Conservation (phyloP, 1,140 invertebrate species). For the Pissodes strobi region DNA sequence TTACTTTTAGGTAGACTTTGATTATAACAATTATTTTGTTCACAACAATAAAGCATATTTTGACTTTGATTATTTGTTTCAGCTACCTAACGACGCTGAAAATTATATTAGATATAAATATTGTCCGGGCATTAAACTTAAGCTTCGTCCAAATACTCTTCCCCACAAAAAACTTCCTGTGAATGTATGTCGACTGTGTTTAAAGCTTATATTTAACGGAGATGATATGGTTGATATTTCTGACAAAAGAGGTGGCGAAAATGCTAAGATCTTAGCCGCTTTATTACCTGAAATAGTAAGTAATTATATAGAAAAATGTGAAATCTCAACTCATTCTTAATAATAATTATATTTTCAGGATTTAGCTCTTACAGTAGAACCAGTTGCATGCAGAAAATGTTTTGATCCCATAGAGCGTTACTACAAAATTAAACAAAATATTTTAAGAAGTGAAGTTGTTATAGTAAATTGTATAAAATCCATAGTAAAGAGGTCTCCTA, state of each 20-base stretch:
- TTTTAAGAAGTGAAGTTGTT: slow-evolving; percentile 7
- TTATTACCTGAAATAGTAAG: slow-evolving; percentile 9
- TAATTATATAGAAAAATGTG: not conserved
- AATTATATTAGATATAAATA: slow-evolving; percentile 19
- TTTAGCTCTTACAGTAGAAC: slow-evolving; percentile 7
- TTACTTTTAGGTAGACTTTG: no score
- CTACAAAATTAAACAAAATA: slow-evolving; percentile 6
- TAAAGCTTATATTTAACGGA: slow-evolving; percentile 3
- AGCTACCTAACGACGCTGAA: slow-evolving; percentile 16
- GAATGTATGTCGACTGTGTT: slow-evolving; percentile 15
- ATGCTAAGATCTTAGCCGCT: slow-evolving; percentile 3
- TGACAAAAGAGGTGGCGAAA: not conserved
- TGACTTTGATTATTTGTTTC: slow-evolving; percentile 2
- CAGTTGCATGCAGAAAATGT: slow-evolving; percentile 9
- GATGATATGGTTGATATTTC: slow-evolving; percentile 8
- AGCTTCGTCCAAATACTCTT: slow-evolving; percentile 2
- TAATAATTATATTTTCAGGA: slow-evolving; percentile 14
- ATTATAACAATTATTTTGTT: no score
- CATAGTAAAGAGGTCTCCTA: slow-evolving; percentile 7
- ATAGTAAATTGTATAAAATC: slow-evolving; percentile 17
- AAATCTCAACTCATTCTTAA: not conserved
- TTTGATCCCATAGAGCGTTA: slow-evolving; percentile 5
- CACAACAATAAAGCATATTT: no score
- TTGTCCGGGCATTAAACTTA: slow-evolving; percentile 9
- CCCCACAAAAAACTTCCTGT: slow-evolving; percentile 11